These are phyloP conservation scores for Datnioides undecimradiatus DNA, from an alignment of 2,113 vertebrate genomes.

Conservation along the genomic window DNA sequence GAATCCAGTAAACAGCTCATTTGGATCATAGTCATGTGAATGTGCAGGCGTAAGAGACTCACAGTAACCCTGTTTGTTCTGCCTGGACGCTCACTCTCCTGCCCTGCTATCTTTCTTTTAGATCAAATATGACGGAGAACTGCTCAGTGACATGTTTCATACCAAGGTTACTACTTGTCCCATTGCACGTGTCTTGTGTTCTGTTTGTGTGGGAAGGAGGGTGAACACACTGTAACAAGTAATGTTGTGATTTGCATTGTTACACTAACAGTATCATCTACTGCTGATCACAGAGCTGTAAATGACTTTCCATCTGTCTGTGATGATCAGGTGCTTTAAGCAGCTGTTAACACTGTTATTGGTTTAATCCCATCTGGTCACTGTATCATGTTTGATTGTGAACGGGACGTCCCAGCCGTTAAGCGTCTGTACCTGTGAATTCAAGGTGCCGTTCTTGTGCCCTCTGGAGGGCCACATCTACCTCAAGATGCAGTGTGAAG, in stretches of 20 bases:
- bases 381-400: background rate
- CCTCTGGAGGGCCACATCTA: slow-evolving; percentile 94
- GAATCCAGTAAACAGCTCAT: background rate
- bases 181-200: slow-evolving; percentile 32
- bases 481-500: slow-evolving; percentile 94
- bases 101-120: slow-evolving; percentile 81
- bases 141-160: slow-evolving; percentile 91
- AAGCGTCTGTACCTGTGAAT: background rate
- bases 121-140: slow-evolving; percentile 91
- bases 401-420: no score
- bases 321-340: background rate
- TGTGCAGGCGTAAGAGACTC: slow-evolving; percentile 18
- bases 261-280: background rate
- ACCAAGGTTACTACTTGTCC: slow-evolving; percentile 87
- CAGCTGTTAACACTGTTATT: background rate
- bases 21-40: background rate
- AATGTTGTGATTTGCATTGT: background rate
- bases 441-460: slow-evolving; percentile 93
- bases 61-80: slow-evolving; percentile 4
- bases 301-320: background rate
- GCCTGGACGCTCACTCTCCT: slow-evolving; percentile 31
- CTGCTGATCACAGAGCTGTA: background rate
- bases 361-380: background rate
- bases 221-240: background rate
- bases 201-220: slow-evolving; percentile 25